Evolutionary conservation across 2,888 invertebrate species (phyloP).

Genomic region (Erebia epiphron): DNA sequence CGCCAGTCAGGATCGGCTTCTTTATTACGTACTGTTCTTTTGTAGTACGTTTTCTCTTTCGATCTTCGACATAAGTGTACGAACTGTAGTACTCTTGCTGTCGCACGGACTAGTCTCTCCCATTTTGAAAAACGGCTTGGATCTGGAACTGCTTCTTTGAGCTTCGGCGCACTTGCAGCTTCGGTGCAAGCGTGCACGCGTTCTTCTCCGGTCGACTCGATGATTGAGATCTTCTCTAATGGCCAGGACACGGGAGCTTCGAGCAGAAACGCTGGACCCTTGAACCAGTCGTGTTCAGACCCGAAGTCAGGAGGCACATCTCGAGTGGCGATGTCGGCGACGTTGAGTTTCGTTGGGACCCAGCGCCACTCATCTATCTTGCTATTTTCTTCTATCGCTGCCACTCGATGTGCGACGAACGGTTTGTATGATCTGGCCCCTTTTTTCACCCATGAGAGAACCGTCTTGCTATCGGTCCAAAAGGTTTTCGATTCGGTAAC

Average conservation of each 20-base stretch:
- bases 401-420: no score
- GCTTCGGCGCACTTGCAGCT: background rate
- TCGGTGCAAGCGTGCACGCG: background rate
- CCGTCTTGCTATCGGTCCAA: background rate
- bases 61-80: background rate
- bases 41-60: background rate
- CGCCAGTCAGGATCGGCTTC: background rate
- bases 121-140: background rate
- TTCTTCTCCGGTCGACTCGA: background rate
- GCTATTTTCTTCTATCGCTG: no score
- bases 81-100: constrained; percentile 1
- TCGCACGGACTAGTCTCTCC: background rate
- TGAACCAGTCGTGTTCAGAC: no score
- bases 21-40: background rate
- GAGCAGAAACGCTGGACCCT: no score
- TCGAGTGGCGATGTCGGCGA: no score
- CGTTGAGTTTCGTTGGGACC: no score
- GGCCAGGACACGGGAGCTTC: background rate
- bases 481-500: background rate
- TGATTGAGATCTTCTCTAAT: background rate
- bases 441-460: no score
- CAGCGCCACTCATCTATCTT: no score
- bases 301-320: no score
- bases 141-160: background rate
- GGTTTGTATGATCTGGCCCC: no score